Conservation (phyloP, 2,113 vertebrate genomes). For the Amphiprion ocellaris region DNA sequence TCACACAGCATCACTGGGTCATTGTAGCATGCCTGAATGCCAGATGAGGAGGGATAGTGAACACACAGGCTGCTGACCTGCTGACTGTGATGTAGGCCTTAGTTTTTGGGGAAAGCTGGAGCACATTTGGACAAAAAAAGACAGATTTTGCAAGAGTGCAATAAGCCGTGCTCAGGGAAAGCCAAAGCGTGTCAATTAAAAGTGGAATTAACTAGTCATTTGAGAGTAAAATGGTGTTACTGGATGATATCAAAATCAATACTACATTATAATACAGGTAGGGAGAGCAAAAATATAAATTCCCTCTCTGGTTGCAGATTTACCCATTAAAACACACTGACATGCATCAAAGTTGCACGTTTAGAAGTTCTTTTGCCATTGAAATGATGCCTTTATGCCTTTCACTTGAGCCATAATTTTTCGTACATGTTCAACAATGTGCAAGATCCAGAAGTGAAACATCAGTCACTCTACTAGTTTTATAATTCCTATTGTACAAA, state of each 20-base stretch:
- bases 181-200: neutral
- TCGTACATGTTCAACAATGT: no score
- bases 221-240: neutral
- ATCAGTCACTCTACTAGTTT: no score
- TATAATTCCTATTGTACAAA: no score
- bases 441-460: no score
- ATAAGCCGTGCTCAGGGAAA: slow-evolving; percentile 9
- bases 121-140: slow-evolving; percentile 32
- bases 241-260: neutral
- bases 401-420: no score
- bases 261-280: neutral
- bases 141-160: slow-evolving; percentile 4
- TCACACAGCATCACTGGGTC: slow-evolving; percentile 83
- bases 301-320: no score
- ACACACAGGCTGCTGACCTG: slow-evolving; percentile 68
- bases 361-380: no score
- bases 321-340: no score
- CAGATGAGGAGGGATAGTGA: slow-evolving; percentile 77
- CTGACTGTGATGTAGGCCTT: slow-evolving; percentile 42
- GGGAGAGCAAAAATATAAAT: neutral
- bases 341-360: no score
- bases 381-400: no score
- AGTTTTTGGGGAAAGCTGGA: slow-evolving; percentile 29
- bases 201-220: neutral
- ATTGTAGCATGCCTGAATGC: slow-evolving; percentile 82